phyloP scores from a whole-genome alignment of 2,113 vertebrate genomes.

The Varanus komodoensis region DNA sequence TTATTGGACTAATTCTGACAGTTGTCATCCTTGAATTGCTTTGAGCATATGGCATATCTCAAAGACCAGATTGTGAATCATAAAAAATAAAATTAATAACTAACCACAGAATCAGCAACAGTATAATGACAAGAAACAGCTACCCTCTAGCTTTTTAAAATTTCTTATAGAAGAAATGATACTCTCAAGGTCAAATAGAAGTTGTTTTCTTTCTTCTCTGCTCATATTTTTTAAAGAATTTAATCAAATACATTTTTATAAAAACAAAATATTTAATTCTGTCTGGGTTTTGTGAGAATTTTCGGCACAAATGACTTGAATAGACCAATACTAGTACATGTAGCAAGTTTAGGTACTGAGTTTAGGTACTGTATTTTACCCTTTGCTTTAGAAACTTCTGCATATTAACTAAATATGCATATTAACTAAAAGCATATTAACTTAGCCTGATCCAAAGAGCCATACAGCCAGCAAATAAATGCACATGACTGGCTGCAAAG shows the following conservation, averaged over 20 bases:
- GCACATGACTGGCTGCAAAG: not conserved
- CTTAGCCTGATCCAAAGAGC: not conserved
- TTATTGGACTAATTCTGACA: slow-evolving; percentile 94
- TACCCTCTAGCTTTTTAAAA: slow-evolving; percentile 77
- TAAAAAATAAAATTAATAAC: slow-evolving; percentile 98
- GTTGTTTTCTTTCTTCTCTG: slow-evolving; percentile 70
- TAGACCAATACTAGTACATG: slow-evolving; percentile 20
- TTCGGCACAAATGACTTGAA: slow-evolving; percentile 32
- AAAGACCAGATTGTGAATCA: slow-evolving; percentile 95
- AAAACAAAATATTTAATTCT: slow-evolving; percentile 26
- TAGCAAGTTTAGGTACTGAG: slow-evolving; percentile 24
- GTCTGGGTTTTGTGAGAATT: slow-evolving; percentile 18
- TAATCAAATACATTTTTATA: not conserved
- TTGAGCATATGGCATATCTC: slow-evolving; percentile 96
- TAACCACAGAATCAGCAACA: slow-evolving; percentile 88
- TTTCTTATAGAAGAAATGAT: slow-evolving; percentile 79
- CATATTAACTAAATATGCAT: no score
- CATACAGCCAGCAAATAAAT: not conserved
- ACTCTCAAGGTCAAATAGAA: slow-evolving; percentile 86
- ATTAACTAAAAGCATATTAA: not conserved
- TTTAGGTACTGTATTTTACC: not conserved
- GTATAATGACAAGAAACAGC: slow-evolving; percentile 87
- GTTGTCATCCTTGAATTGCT: slow-evolving; percentile 94
- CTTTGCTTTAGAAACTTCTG: not conserved
- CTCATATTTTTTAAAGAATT: slow-evolving; percentile 52